Conservation (phyloP, 2,888 invertebrate species). For the Eilema caniola region DNA sequence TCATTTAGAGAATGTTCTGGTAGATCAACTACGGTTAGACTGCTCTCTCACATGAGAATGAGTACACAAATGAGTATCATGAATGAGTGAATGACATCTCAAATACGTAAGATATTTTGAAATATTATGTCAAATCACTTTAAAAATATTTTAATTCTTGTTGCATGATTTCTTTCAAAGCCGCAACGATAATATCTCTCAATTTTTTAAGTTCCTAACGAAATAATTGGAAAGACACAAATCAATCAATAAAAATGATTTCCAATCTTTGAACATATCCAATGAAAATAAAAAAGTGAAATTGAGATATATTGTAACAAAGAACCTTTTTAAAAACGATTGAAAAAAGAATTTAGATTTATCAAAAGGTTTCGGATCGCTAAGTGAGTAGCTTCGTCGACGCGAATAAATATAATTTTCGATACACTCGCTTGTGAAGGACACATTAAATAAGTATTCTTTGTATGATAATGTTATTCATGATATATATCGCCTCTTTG, state of each 20-base stretch:
- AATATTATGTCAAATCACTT: too few species aligned
- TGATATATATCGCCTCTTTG: too few species aligned
- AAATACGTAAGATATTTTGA: too few species aligned
- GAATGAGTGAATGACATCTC: too few species aligned
- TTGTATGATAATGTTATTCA: constrained; percentile 2
- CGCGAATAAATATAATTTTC: background rate
- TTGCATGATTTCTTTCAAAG: too few species aligned
- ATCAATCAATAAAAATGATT: background rate
- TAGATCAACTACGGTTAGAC: too few species aligned
- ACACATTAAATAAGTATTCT: background rate
- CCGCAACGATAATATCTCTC: too few species aligned
- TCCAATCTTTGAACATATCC: background rate
- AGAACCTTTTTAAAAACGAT: background rate
- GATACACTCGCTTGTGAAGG: background rate
- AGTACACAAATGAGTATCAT: too few species aligned
- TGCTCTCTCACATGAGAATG: too few species aligned
- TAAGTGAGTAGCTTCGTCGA: constrained; percentile 3
- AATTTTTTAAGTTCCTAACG: too few species aligned
- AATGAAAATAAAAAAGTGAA: background rate
- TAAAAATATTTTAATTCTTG: too few species aligned
- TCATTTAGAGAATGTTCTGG: too few species aligned
- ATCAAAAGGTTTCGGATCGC: constrained; percentile 4
- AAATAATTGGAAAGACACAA: background rate
- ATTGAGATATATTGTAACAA: background rate
- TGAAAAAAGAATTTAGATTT: background rate